Conservation (phyloP, 2,888 invertebrate genomes). For the Pristionchus entomophagus region DNA sequence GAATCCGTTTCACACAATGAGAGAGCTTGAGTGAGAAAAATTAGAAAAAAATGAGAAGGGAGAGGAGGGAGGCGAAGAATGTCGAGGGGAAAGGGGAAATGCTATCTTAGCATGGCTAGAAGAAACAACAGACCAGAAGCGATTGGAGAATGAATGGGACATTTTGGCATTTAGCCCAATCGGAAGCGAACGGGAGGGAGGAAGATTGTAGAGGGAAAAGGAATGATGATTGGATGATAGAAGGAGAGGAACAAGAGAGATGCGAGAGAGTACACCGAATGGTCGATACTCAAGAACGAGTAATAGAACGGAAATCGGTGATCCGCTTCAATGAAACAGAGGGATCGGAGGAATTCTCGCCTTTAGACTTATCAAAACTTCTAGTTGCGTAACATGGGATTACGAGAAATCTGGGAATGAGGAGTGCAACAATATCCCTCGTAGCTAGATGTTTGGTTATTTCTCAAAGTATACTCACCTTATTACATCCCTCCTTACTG, state of each 20-base stretch:
- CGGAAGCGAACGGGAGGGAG: not conserved
- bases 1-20: not conserved
- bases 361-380: too few relatives aligned
- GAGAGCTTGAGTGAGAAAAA: conserved; percentile 38
- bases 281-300: not conserved
- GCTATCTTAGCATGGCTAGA: conserved; percentile 44
- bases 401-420: too few relatives aligned
- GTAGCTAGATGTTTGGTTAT: too few relatives aligned
- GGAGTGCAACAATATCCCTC: too few relatives aligned
- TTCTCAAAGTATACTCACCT: too few relatives aligned
- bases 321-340: conserved; percentile 36
- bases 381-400: too few relatives aligned
- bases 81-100: conserved; percentile 44
- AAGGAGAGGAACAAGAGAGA: not conserved
- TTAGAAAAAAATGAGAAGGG: not conserved
- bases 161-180: conserved; percentile 41
- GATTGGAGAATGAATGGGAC: conserved; percentile 34
- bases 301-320: not conserved
- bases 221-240: conserved; percentile 38
- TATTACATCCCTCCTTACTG: conserved; percentile 86
- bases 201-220: conserved; percentile 26
- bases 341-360: conserved; percentile 21
- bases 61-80: conserved; percentile 35
- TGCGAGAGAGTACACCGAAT: conserved; percentile 2
- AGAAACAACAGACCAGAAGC: conserved; percentile 43